Conservation (phyloP, 2,888 invertebrate genomes). For the Digitonthophagus gazella region DNA sequence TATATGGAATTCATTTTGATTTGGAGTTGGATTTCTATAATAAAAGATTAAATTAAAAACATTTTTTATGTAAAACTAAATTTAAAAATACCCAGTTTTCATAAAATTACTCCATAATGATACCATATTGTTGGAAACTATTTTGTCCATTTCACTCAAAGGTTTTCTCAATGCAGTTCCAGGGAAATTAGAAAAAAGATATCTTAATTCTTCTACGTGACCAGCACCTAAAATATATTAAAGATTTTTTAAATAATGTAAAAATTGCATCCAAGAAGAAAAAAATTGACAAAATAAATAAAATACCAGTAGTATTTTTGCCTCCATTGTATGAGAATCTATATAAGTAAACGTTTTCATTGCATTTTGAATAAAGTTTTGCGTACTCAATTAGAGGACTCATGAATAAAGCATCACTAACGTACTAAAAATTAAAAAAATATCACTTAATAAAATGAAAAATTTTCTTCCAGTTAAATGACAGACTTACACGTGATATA, state of each 20-base stretch:
- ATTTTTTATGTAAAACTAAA: neutral
- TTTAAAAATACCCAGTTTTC: neutral
- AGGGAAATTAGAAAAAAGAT: too few species aligned
- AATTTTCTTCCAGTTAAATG: too few species aligned
- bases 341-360: constrained; percentile 51
- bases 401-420: constrained; percentile 50
- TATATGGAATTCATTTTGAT: too few species aligned
- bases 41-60: neutral
- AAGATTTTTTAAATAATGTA: constrained; percentile 29
- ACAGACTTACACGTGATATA: too few species aligned
- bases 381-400: constrained; percentile 53
- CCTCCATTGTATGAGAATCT: constrained; percentile 54
- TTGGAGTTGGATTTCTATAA: constrained; percentile 2
- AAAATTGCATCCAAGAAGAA: constrained; percentile 32
- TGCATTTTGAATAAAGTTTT: constrained; percentile 50
- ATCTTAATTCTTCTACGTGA: too few species aligned
- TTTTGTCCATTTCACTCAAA: neutral
- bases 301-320: neutral
- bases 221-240: too few species aligned
- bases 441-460: too few species aligned
- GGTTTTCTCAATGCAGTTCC: too few species aligned
- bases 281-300: neutral
- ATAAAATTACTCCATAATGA: neutral
- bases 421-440: constrained; percentile 47
- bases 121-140: neutral